These are phyloP conservation scores for Tyria jacobaeae DNA, from an alignment of 2,888 invertebrate species.

Conservation along the genomic window DNA sequence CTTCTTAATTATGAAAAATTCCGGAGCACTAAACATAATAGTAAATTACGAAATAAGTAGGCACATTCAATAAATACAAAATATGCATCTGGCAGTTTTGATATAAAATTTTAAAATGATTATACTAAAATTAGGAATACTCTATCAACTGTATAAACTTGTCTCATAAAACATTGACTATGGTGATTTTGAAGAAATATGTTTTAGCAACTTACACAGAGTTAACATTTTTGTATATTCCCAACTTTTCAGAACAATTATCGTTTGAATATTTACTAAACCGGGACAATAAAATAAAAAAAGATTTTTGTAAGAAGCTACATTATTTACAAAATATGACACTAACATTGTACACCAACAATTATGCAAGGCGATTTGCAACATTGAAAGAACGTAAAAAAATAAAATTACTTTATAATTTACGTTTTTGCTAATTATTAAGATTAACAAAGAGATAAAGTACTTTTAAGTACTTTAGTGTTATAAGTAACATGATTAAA, in stretches of 20 bases:
- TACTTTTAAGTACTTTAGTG: slow-evolving; percentile 9
- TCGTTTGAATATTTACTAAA: neutral
- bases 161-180: neutral
- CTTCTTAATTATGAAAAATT: too few species aligned
- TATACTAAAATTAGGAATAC: neutral
- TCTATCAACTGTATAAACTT: too few species aligned
- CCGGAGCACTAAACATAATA: too few species aligned
- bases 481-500: neutral
- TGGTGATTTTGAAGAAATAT: too few species aligned
- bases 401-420: neutral
- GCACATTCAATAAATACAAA: too few species aligned
- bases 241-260: neutral
- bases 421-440: neutral
- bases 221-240: neutral
- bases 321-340: slow-evolving; percentile 3
- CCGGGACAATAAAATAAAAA: neutral
- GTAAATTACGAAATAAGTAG: too few species aligned
- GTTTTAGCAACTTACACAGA: neutral
- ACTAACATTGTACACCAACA: slow-evolving; percentile 5
- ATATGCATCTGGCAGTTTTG: neutral
- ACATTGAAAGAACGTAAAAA: slow-evolving; percentile 1
- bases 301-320: slow-evolving; percentile 4
- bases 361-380: slow-evolving; percentile 1
- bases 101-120: neutral
- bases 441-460: neutral